phyloP scores from a whole-genome alignment of 2,113 vertebrate genomes.

The Pelodiscus sinensis region DNA sequence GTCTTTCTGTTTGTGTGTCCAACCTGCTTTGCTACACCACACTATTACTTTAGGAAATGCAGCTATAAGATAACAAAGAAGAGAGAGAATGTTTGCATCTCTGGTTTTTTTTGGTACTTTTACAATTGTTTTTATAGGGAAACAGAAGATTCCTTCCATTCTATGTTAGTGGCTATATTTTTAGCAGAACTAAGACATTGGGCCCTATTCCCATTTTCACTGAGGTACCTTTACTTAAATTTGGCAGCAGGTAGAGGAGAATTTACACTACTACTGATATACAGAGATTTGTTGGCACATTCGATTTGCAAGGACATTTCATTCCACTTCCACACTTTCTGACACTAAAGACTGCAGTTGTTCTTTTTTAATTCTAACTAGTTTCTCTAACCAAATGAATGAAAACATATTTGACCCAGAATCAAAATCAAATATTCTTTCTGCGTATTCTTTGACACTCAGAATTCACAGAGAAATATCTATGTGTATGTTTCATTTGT shows the following conservation, averaged over 20 bases:
- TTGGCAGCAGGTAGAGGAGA: background rate
- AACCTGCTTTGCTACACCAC: background rate
- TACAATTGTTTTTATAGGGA: background rate
- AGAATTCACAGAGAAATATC: background rate
- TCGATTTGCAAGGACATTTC: background rate
- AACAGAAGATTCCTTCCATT: background rate
- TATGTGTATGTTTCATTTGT: background rate
- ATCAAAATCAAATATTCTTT: fast-evolving
- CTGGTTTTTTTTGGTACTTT: background rate
- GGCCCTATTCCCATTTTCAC: fast-evolving
- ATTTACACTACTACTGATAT: fast-evolving
- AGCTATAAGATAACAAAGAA: background rate
- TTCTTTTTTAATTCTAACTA: background rate
- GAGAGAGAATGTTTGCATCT: background rate
- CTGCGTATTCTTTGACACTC: background rate
- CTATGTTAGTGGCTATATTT: background rate
- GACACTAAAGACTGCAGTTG: background rate
- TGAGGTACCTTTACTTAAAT: background rate
- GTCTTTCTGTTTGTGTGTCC: background rate
- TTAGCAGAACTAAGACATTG: background rate
- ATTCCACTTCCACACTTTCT: background rate
- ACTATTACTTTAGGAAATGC: background rate
- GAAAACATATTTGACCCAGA: background rate
- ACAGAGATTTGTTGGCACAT: background rate
- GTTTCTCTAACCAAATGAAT: background rate